A percentile compares a stretch with the other conserved stretches of the same genome.
These are phyloP conservation scores for Spheniscus mendiculus DNA, from an alignment of 2,113 vertebrate genomes.

Conservation along the genomic window DNA sequence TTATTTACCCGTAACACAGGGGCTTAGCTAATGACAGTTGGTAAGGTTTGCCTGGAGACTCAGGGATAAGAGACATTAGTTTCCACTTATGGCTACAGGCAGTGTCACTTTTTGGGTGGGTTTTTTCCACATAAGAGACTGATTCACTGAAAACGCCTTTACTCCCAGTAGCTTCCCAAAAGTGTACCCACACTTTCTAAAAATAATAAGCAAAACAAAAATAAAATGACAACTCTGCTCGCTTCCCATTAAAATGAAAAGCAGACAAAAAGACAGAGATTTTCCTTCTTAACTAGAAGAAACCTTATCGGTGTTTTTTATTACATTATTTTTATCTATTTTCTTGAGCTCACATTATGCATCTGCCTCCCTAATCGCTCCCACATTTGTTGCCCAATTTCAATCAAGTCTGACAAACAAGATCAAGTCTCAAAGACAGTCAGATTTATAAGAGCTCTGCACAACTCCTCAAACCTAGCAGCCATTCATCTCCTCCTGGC, in stretches of 20 bases:
- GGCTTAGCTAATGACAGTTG: neutral
- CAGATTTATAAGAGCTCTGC: neutral
- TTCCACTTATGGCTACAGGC: neutral
- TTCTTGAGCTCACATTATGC: neutral
- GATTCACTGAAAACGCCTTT: neutral
- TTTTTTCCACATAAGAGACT: neutral
- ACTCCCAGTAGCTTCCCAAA: neutral
- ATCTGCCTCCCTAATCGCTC: neutral
- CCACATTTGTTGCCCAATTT: neutral
- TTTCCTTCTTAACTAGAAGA: neutral
- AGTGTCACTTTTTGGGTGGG: neutral
- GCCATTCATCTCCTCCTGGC: neutral
- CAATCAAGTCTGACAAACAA: neutral
- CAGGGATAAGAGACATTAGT: neutral
- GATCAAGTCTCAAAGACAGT: neutral
- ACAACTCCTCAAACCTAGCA: neutral
- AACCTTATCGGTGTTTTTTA: neutral
- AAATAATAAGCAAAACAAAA: slow-evolving; percentile 5
- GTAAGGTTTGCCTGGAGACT: neutral
- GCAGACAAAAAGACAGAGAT: neutral
- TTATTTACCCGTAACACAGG: neutral
- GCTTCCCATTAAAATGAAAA: neutral
- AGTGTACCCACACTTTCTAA: neutral
- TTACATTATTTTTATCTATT: neutral
- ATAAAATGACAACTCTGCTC: neutral